Conservation (phyloP, 2,113 vertebrate species). For the Percina caprodes region DNA sequence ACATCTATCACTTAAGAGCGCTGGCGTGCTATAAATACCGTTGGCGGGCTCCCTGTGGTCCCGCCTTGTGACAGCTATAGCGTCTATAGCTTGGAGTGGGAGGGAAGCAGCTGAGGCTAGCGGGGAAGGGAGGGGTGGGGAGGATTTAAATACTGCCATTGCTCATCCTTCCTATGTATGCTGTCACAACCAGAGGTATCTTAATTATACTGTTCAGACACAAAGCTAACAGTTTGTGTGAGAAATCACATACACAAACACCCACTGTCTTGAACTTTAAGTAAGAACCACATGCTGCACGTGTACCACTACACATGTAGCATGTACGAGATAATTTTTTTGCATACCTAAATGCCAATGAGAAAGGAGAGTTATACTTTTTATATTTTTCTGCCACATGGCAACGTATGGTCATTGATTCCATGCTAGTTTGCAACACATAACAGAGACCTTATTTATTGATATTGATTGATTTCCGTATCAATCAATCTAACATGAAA, state of each 20-base stretch:
- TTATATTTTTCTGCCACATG: too few relatives aligned
- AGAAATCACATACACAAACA: conserved; percentile 18
- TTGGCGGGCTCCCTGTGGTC: conserved; percentile 75
- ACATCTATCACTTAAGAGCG: conserved; percentile 85
- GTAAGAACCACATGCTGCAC: not conserved
- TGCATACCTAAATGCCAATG: not conserved
- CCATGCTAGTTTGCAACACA: too few relatives aligned
- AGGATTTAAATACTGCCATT: conserved; percentile 32
- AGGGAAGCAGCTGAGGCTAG: conserved; percentile 81
- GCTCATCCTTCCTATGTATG: conserved; percentile 68
- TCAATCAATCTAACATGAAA: too few relatives aligned
- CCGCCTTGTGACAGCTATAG: conserved; percentile 77
- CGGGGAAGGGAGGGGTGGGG: not conserved
- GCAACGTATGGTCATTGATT: too few relatives aligned
- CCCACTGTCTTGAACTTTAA: not conserved
- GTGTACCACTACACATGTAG: not conserved
- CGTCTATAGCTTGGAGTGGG: conserved; percentile 62
- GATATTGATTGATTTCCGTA: too few relatives aligned
- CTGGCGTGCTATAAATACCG: conserved; percentile 83
- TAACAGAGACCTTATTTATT: too few relatives aligned
- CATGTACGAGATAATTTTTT: not conserved
- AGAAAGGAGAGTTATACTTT: not conserved
- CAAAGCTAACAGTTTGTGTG: conserved; percentile 63
- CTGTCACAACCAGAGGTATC: conserved; percentile 81
- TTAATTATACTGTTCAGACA: conserved; percentile 81